A percentile compares a stretch with the other conserved stretches of the same genome.
Evolutionary conservation across 2,113 vertebrate species (phyloP).

Genomic region (Deroptyus accipitrinus): DNA sequence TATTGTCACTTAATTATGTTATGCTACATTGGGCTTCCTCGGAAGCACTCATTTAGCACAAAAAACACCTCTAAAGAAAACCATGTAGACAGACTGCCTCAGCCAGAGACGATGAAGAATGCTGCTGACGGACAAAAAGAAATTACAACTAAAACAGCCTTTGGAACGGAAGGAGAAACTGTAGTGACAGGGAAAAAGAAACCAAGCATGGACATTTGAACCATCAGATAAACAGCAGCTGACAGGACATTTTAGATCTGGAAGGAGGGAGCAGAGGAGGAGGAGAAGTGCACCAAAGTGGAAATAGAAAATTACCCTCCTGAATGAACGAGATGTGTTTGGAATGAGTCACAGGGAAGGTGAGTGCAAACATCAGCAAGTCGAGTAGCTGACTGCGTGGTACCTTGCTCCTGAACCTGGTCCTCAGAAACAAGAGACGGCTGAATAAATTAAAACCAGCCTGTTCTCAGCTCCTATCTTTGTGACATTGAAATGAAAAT

Average conservation of each 20-base stretch:
- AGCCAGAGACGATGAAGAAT: slow-evolving; percentile 61
- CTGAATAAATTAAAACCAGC: slow-evolving; percentile 45
- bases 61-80: slow-evolving; percentile 74
- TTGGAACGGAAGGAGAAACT: slow-evolving; percentile 56
- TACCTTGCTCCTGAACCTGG: slow-evolving; percentile 30
- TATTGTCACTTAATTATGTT: slow-evolving; percentile 74
- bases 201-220: slow-evolving; percentile 61
- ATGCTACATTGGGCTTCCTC: slow-evolving; percentile 72
- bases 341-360: slow-evolving; percentile 71
- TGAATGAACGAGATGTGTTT: slow-evolving; percentile 64
- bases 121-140: slow-evolving; percentile 63
- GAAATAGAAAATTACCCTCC: slow-evolving; percentile 73
- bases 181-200: slow-evolving; percentile 37
- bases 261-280: slow-evolving; percentile 41
- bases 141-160: slow-evolving; percentile 66
- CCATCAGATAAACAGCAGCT: slow-evolving; percentile 70
- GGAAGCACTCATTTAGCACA: slow-evolving; percentile 73
- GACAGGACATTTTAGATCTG: slow-evolving; percentile 64
- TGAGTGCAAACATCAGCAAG: slow-evolving; percentile 69
- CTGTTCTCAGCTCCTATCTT: background rate
- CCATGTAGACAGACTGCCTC: slow-evolving; percentile 53
- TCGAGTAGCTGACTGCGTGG: slow-evolving; percentile 54
- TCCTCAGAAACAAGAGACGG: slow-evolving; percentile 34
- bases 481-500: background rate
- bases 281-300: slow-evolving; percentile 64